These are phyloP conservation scores for Oncorhynchus keta DNA, from an alignment of 2,113 vertebrate genomes.

Conservation along the genomic window DNA sequence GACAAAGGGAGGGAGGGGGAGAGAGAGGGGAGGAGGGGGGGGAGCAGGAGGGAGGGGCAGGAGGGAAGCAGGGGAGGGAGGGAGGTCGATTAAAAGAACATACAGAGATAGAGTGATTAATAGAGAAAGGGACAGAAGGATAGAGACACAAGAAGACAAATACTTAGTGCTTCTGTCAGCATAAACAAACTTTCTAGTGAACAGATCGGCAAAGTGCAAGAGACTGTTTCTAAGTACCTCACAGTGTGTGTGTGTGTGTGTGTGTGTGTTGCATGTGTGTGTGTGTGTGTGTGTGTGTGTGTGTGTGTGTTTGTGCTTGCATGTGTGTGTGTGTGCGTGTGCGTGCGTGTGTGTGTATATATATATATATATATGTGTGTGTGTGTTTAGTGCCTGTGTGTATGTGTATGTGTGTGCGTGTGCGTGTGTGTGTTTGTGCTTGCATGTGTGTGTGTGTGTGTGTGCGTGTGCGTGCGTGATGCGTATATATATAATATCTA, in stretches of 20 bases:
- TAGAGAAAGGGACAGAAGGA: not conserved
- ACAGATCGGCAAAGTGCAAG: not conserved
- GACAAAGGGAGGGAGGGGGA: not conserved
- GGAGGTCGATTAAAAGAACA: not conserved
- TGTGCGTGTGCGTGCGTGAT: too few relatives aligned
- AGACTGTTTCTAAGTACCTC: not conserved
- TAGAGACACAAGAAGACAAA: slow-evolving; percentile 26
- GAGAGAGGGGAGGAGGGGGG: not conserved
- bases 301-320: not conserved
- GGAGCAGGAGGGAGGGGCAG: too few relatives aligned
- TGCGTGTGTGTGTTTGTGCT: not conserved
- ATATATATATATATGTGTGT: not conserved
- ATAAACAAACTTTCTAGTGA: slow-evolving; percentile 6
- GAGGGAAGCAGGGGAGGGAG: not conserved
- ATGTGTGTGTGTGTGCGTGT: not conserved
- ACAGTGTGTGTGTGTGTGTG: not conserved
- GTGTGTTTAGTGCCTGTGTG: slow-evolving; percentile 46
- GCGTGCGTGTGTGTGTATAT: not conserved
- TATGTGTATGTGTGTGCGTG: not conserved
- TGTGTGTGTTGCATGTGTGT: slow-evolving; percentile 48
- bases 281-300: slow-evolving; percentile 13
- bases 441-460: too few relatives aligned
- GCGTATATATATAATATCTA: too few relatives aligned
- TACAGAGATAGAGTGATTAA: not conserved
- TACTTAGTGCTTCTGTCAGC: slow-evolving; percentile 13